phyloP scores from a whole-genome alignment of 2,888 invertebrate species.

The Lysandra coridon region DNA sequence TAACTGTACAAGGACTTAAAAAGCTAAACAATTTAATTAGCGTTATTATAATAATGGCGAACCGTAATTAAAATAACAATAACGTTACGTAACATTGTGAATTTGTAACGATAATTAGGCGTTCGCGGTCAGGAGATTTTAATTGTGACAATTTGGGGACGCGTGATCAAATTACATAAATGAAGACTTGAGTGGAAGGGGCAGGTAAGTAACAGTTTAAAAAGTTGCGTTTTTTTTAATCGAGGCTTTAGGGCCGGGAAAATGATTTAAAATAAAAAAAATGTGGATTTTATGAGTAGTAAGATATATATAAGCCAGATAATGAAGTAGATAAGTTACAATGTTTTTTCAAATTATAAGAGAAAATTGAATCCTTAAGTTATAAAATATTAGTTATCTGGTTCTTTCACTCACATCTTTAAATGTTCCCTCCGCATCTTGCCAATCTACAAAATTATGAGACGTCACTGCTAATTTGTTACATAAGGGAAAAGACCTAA shows the following conservation, averaged over 20 bases:
- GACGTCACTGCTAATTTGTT: neutral
- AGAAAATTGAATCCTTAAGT: too few species aligned
- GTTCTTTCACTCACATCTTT: too few species aligned
- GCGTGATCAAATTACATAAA: constrained; percentile 57
- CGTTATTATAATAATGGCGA: neutral
- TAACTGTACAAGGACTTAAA: neutral
- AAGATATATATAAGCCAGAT: too few species aligned
- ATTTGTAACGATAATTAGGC: constrained; percentile 15
- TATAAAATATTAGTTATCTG: too few species aligned
- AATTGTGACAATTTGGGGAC: constrained; percentile 37
- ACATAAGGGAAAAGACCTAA: neutral
- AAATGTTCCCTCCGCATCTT: constrained; percentile 46
- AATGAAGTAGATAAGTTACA: too few species aligned
- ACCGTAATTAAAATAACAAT: constrained; percentile 8
- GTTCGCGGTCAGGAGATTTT: constrained; percentile 6
- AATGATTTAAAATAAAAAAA: too few species aligned
- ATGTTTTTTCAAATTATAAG: too few species aligned
- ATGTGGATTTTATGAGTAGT: too few species aligned
- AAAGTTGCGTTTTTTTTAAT: too few species aligned
- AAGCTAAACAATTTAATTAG: neutral
- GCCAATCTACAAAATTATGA: neutral
- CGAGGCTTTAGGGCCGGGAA: too few species aligned
- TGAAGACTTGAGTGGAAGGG: too few species aligned
- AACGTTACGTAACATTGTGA: neutral
- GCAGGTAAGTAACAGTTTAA: too few species aligned